phyloP scores from a whole-genome alignment of 2,888 invertebrate species.

The Pollenia labialis region DNA sequence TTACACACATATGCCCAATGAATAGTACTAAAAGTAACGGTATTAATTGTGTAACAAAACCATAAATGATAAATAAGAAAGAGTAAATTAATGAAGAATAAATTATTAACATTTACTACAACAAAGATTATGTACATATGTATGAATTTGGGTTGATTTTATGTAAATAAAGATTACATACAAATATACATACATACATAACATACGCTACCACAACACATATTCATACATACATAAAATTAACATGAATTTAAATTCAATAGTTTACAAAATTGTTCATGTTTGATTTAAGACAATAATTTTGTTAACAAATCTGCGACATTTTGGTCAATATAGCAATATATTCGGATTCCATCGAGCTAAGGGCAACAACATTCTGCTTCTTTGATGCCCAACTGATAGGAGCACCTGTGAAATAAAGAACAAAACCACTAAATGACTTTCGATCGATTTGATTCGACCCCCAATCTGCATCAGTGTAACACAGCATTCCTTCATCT shows the following conservation, averaged over 20 bases:
- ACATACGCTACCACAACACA: constrained; percentile 29
- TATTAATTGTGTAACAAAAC: too few relatives aligned
- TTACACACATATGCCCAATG: too few relatives aligned
- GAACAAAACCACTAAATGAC: constrained; percentile 62
- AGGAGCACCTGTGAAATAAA: constrained; percentile 61
- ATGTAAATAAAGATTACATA: too few relatives aligned
- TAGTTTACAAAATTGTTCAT: constrained; percentile 20
- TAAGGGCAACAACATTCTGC: constrained; percentile 62
- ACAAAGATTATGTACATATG: too few relatives aligned
- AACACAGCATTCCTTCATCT: constrained; percentile 59
- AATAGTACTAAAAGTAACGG: too few relatives aligned
- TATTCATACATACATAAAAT: constrained; percentile 26
- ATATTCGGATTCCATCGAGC: constrained; percentile 74
- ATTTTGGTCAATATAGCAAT: constrained; percentile 56
- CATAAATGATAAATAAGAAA: too few relatives aligned
- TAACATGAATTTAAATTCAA: constrained; percentile 15
- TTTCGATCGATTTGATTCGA: constrained; percentile 66
- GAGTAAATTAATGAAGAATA: too few relatives aligned
- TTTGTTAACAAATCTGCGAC: constrained; percentile 44
- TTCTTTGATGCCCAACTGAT: constrained; percentile 72
- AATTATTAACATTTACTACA: too few relatives aligned
- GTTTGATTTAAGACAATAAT: constrained; percentile 32
- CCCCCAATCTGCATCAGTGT: constrained; percentile 72
- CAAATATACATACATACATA: too few relatives aligned
- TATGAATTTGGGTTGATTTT: too few relatives aligned